Base-by-base conservation (phyloP, 2,888 invertebrate species). In the Ennomos erosarius region DNA sequence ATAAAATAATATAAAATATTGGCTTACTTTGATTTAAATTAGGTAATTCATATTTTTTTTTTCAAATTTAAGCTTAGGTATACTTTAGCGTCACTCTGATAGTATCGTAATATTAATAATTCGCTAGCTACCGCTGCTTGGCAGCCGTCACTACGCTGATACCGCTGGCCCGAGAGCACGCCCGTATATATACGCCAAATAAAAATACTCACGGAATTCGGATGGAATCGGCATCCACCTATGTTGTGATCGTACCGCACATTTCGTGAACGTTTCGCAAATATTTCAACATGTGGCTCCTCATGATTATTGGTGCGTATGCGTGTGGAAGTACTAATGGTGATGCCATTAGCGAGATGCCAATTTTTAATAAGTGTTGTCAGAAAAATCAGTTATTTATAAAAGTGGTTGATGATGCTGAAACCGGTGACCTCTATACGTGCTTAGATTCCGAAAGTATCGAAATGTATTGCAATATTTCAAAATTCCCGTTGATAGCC, bases 291-390 rank as follows among this genome's bases (percentile, higher is more conserved):
- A 91, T 90, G 90, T 81, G 81, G 82, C 62, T 73, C 56, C 62
- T 79, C 55, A 71, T 81, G 70, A 71, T 81, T 59, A 42, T 82
- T 68, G 74, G 78, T 75, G 69, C 71, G 60, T 73, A 80, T 63
- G 64, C 79, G 55, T 68, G 67, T 67, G 74, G 66, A 54, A 73
- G 65, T 67, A 69, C 64, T 45, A 70, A 71, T 71, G 70, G 64
- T 53, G 73, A 74, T 64, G 57, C 54, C 39, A 60, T 67, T 70
- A 71, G 73, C 46, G 73, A 77, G 65, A 63, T 67, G 37, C 64
- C 70, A 51, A 70, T 78, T 69, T 88, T 91, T 71, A 81, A 81
- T 51, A 92, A 91, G 78, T 92, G 92, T 71, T 92, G 92, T 73
- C 74, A 77, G 3, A 74, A 73, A 43, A 70, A 70, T 63, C 70